Conservation (phyloP, 2,113 vertebrate genomes). For the human region GRCh38 chr17:71474001-71474500, state of each 20-base stretch:
- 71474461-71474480: neutral
- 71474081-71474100: neutral
- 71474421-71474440: neutral
- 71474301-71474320: neutral
- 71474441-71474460: neutral
- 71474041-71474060: neutral
- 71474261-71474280: neutral
- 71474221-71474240: neutral
- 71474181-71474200: neutral
- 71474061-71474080: neutral
- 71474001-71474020: neutral
- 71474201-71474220: neutral
- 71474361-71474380: neutral
- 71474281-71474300: neutral
- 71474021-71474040: neutral
- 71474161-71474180: neutral
- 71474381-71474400: neutral
- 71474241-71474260: neutral
- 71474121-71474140: neutral
- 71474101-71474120: neutral
- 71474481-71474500: neutral
- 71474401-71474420: neutral
- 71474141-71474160: neutral
- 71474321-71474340: neutral
- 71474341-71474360: neutral